Base-by-base conservation (phyloP, 2,113 vertebrate genomes). In the Nibea coibor region DNA sequence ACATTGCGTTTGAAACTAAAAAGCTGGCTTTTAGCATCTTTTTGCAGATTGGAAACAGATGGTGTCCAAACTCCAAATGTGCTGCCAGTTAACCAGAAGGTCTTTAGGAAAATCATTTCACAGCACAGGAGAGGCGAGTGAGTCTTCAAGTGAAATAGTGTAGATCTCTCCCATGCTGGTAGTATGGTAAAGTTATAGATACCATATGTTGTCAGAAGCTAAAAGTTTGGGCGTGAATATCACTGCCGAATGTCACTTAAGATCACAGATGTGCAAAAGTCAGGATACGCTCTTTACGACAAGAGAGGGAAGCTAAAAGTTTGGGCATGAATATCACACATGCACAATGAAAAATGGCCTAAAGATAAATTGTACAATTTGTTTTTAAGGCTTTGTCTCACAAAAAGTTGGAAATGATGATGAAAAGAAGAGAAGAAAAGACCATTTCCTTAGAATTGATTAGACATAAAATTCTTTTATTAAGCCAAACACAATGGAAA, bases 11-110 rank as follows among this genome's bases (percentile, higher is more conserved):
- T 84, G 28, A 67, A 89, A 77, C 15, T 28, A 69, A 54, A 59
- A 78, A 74, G 2, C 50, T 39, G 65, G 63, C 26, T 84, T 75
- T 85, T 62, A 75, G 48, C 48, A 65, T 72, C 56, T 10, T 53
- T 77, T 73, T 78, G 42, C 78, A 71, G 69, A 91, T 82, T 90
- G 70, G 72, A 90, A 90, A 82, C 86, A 94, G 76, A 88, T 78
- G 80, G 16, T 65, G 57, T 51, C n/a, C 54, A 75, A 81, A 76
- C 61, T 80, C 11, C n/a, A 68, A 31, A 20, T 63, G 48, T 35
- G 43, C 24, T 72, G 15, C 78, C 53, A 70, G 16, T 63, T 39
- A 64, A 79, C 4, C 45, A 74, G 70, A 43, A 42, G 28, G 80
- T 75, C 12, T 71, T 57, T 35, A n/a, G n/a, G 74, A 22, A 68